Base-by-base conservation (phyloP, 2,888 invertebrate genomes). In the Cataglyphis albicans region DNA sequence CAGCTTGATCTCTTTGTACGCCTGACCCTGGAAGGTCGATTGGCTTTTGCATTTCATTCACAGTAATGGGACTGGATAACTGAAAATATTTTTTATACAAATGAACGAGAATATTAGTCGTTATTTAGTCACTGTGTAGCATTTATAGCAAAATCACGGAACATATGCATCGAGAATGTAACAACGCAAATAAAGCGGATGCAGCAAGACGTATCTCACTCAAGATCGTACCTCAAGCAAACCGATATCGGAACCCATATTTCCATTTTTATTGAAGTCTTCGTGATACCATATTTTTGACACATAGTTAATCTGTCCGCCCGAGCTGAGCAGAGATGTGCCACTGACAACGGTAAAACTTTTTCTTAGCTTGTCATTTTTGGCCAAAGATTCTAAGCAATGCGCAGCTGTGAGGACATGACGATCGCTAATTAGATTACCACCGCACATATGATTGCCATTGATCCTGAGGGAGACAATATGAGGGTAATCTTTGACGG, bases 391-490 rank as follows among this genome's bases (percentile, higher is more conserved):
- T 4, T 18, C 21, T 0, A 82, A 5, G 29, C 82, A 82, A 61
- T 82, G 75, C 0, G 41, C 82, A 3, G 82, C 82, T 32, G 76
- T 82, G 18, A 82, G 12, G 6, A 76, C 21, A 10, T 61, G 32
- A 0, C 2, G 0, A 18, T 9, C 0, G 38, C 7, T 29, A 52
- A 82, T 61, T 35, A 76, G 67, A n/a, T 52, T 70, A 52, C 76
- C 75, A 21, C 82, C 76, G 21, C 76, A 82, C 4, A 68, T 15
- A 4, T 82, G 82, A 0, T 18, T 9, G 15, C n/a, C n/a, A 0
- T 10, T 1, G 0, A 1, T 0, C 25, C 35, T 38, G 4, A 83
- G 35, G 12, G 83, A 83, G 12, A 78, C 5, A 15, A 6, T 3
- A 35, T 80, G 38, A 21, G 83, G 80, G 38, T 72, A 6, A 0